These are phyloP conservation scores for Ophonus ardosiacus DNA, from an alignment of 2,888 invertebrate species.

Conservation along the genomic window DNA sequence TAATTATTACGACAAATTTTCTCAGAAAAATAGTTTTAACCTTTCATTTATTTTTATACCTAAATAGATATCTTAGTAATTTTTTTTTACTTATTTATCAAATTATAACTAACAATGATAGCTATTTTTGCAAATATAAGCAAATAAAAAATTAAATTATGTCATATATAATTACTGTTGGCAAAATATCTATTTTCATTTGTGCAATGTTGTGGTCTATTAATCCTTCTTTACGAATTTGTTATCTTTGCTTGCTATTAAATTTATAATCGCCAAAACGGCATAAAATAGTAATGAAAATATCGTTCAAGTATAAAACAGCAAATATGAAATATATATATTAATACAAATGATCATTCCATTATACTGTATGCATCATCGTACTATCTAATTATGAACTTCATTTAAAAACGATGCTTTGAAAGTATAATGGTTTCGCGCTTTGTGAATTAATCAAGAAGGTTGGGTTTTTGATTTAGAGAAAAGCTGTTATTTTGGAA, in stretches of 20 bases:
- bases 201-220: too few species aligned
- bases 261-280: not conserved
- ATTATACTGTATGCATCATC: conserved; percentile 59
- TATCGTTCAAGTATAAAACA: conserved; percentile 46
- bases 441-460: conserved; percentile 10
- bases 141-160: too few species aligned
- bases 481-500: not conserved
- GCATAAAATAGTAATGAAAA: not conserved
- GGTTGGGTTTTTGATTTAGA: conserved; percentile 26
- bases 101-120: too few species aligned
- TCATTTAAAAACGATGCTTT: conserved; percentile 45
- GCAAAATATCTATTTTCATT: too few species aligned
- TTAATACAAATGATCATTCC: conserved; percentile 55
- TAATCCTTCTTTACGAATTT: too few species aligned
- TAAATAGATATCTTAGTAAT: too few species aligned
- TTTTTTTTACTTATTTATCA: too few species aligned
- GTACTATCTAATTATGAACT: conserved; percentile 48
- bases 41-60: too few species aligned
- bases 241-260: not conserved
- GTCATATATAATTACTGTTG: too few species aligned
- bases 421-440: conserved; percentile 52
- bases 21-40: too few species aligned
- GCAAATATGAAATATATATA: conserved; percentile 52
- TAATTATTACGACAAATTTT: too few species aligned
- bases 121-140: too few species aligned